Base-by-base conservation (phyloP, 2,888 invertebrate genomes). In the Lagria hirta region DNA sequence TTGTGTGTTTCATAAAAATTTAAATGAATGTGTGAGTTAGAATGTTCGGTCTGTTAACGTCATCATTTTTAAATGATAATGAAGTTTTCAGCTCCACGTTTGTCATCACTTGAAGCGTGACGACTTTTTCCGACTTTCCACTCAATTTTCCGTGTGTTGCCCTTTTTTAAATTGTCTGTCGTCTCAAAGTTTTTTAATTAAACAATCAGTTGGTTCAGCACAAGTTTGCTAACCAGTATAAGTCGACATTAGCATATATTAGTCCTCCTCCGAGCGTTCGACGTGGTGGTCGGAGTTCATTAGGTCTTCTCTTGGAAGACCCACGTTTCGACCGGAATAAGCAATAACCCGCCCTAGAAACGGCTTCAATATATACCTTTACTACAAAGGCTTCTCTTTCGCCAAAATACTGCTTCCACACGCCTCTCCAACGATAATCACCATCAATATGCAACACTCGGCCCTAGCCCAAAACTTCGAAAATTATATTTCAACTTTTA, bases 171-270 rank as follows among this genome's bases (percentile, higher is more conserved):
- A n/a, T n/a, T n/a, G n/a, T n/a, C n/a, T n/a, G n/a, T n/a, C n/a
- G n/a, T n/a, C n/a, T n/a, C n/a, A n/a, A n/a, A n/a, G n/a, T n/a
- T n/a, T n/a, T n/a, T n/a, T n/a, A n/a, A n/a, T n/a, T n/a, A n/a
- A n/a, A n/a, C n/a, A n/a, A n/a, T n/a, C n/a, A n/a, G n/a, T n/a
- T n/a, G n/a, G n/a, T n/a, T n/a, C n/a, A n/a, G n/a, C n/a, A n/a
- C n/a, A n/a, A n/a, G n/a, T n/a, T n/a, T n/a, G n/a, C n/a, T n/a
- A 42, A 26, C 44, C 26, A 34, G 43, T 42, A 48, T 50, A 46
- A 51, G 51, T 53, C 46, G 43, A 52, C 49, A 56, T 55, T 53
- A 54, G 51, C 57, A 55, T 57, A 56, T 36, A 57, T 54, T 57
- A 57, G 53, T 49, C 54, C 57, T 51, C 54, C 57, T 51, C 54